Percentiles rank a stretch among this genome's conserved stretches.
These are phyloP conservation scores for Trichogramma dendrolimi DNA, from an alignment of 2,888 invertebrate species.

Conservation along the genomic window DNA sequence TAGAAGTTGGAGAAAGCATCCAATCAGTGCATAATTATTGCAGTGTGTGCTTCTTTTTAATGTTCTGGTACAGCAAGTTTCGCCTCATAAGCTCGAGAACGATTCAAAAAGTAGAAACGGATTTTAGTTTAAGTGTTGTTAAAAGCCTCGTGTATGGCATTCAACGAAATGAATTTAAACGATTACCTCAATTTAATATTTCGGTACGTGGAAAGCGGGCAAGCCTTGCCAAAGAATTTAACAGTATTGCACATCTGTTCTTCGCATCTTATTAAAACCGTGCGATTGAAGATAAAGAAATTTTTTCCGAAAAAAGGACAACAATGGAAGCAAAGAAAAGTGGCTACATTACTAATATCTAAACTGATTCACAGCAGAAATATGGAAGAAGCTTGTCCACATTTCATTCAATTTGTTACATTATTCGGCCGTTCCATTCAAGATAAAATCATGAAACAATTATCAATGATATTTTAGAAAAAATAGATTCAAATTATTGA, in stretches of 20 bases:
- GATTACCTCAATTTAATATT: background rate
- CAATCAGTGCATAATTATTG: background rate
- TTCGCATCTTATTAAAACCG: conserved; percentile 6
- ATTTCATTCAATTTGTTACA: background rate
- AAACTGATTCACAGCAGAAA: background rate
- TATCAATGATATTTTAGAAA: too few species aligned
- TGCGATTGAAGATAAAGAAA: background rate
- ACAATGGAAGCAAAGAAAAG: background rate
- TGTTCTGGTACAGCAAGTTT: background rate
- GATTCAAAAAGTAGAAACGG: background rate
- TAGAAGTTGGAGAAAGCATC: background rate
- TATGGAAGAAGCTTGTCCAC: background rate
- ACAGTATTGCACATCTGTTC: conserved; percentile 2
- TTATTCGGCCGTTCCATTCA: background rate
- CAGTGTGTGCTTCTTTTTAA: background rate
- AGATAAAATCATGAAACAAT: too few species aligned
- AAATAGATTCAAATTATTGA: too few species aligned
- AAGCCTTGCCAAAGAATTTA: background rate
- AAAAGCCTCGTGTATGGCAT: background rate
- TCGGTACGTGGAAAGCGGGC: background rate
- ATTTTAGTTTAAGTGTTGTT: background rate
- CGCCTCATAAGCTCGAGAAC: background rate
- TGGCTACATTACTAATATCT: background rate
- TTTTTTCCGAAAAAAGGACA: conserved; percentile 1
- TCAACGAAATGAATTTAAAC: background rate